Conservation (phyloP, 1,140 invertebrate species). For the Pemphigus obesinymphae region DNA sequence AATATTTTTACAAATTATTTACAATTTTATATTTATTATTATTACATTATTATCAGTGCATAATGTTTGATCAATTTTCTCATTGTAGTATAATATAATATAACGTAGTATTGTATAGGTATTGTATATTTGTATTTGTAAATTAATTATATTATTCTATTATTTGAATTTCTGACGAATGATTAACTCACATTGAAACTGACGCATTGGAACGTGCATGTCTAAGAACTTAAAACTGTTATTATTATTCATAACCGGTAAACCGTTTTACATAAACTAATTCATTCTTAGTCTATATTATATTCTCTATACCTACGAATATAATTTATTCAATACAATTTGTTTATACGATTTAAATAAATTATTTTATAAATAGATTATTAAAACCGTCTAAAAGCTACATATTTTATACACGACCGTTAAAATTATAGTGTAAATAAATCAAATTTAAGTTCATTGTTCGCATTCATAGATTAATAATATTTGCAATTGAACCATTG, state of each 20-base stretch:
- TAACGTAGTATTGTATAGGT: not conserved
- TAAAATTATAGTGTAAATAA: not conserved
- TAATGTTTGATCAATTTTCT: not conserved
- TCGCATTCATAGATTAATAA: no score
- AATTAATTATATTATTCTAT: not conserved
- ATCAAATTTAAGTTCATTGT: not conserved
- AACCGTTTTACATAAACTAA: not conserved
- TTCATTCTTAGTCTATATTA: not conserved
- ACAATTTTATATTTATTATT: not conserved
- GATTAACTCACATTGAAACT: not conserved
- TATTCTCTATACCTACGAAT: not conserved
- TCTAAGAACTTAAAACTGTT: not conserved
- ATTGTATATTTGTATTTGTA: not conserved
- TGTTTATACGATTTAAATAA: not conserved
- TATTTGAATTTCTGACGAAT: not conserved
- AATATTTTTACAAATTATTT: not conserved
- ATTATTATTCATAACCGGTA: conserved; percentile 12
- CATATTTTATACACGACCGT: not conserved
- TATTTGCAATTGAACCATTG: no score
- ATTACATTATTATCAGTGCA: no score
- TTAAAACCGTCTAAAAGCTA: not conserved
- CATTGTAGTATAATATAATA: not conserved
- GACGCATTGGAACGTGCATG: not conserved
- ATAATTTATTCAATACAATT: not conserved
- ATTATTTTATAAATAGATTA: not conserved